Base-by-base conservation (phyloP, 2,113 vertebrate genomes). In the Nerophis ophidion region DNA sequence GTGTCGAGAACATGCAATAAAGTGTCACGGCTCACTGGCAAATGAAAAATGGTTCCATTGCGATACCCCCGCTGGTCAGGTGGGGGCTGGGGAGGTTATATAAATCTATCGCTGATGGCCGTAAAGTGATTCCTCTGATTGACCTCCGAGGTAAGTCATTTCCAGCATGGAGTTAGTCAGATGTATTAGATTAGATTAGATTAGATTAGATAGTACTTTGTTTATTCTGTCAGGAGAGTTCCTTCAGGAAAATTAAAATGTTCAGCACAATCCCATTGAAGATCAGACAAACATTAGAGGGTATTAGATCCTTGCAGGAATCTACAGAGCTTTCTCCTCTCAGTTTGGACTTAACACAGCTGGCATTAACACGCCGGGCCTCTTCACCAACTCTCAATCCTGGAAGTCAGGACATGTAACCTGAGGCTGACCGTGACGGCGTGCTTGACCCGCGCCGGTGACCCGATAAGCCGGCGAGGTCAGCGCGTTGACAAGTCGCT, bases 101-200 rank as follows among this genome's bases (percentile, higher is more conserved):
- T 84, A 81, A 76, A 86, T 86, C 74, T 63, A 60, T 77, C 66
- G 56, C 48, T 67, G 77, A 81, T 84, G 79, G 81, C 66, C 63
- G 76, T 76, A 77, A 77, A 82, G 69, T 48, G 71, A 63, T 73
- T 71, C 63, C 54, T 33, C 61, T 65, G 61, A 62, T 66, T 75
- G 73, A 63, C 48, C 52, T 26, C 61, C 69, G 81, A 83, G 90
- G 89, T 91, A 88, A 71, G 87, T 64, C 26, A 26, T 26, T 26
- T 26, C 26, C 74, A 17, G 17, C 26, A 12, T 9, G 8, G 5
- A 51, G 49, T 11, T 9, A 9, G 5, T 5, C 2, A 8, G 5
- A 16, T 16, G 11, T 38, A 36, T 38, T 38, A 36, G 1, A 4
- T 6, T 40, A 40, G 38, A 6, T 40, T 40, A 40, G 38, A 8